phyloP scores from a whole-genome alignment of 2,888 invertebrate species.

The Alcis repandata region DNA sequence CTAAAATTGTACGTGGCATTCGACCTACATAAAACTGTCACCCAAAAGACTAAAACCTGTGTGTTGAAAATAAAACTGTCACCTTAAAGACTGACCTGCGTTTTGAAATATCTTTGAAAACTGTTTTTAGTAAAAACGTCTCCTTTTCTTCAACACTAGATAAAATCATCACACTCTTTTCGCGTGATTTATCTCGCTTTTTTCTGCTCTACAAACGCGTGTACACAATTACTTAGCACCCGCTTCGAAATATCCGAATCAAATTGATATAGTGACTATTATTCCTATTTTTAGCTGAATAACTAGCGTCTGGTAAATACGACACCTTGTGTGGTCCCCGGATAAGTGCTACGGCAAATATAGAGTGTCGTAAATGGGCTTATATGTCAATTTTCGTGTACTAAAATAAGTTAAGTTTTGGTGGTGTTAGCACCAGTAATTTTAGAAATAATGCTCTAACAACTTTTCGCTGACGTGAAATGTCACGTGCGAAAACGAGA shows the following conservation, averaged over 20 bases:
- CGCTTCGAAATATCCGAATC: conserved; percentile 15
- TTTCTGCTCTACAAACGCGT: conserved; percentile 1
- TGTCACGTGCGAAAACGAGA: no score
- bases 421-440: conserved; percentile 2
- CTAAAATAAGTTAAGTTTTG: background rate
- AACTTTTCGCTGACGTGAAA: no score
- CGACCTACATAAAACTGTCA: no score
- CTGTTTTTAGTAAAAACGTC: no score
- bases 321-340: conserved; percentile 13
- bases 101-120: no score
- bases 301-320: conserved; percentile 19
- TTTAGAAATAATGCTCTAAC: no score
- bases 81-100: no score
- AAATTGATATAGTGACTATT: conserved; percentile 10
- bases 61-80: background rate
- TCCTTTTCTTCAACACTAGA: background rate
- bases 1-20: no score
- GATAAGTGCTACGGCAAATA: conserved; percentile 17
- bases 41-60: no score
- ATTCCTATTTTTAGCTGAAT: conserved; percentile 24
- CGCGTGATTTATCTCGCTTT: background rate
- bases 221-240: conserved; percentile 20
- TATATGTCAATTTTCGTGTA: background rate
- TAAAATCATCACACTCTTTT: background rate
- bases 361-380: background rate